phyloP scores from a whole-genome alignment of 30 jellyfish, hydroid and myxozoan species.

The Pseudorhiza aurosa region DNA sequence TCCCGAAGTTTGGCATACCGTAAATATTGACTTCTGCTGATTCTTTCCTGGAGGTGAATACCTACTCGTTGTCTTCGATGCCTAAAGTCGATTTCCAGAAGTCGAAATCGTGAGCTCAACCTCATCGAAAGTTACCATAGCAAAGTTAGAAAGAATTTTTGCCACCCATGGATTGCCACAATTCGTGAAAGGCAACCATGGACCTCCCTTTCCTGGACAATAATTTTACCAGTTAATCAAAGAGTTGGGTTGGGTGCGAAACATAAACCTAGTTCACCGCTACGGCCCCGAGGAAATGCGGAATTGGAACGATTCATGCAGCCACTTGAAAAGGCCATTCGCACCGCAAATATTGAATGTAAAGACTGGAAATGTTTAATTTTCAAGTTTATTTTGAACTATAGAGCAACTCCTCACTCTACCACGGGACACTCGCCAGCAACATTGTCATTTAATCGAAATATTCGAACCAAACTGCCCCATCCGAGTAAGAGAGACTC shows the following conservation, averaged over 20 bases:
- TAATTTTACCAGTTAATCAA: too few relatives aligned
- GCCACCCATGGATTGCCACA: slow-evolving; percentile 5
- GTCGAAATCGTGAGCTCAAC: slow-evolving; percentile 9
- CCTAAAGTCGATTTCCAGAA: not conserved
- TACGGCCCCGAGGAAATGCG: too few relatives aligned
- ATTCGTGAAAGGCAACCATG: not conserved
- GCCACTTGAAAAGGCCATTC: slow-evolving; percentile 37
- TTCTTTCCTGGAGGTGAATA: not conserved
- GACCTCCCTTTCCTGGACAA: slow-evolving; percentile 16
- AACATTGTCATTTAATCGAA: slow-evolving; percentile 1
- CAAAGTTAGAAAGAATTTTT: slow-evolving; percentile 4
- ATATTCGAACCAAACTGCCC: slow-evolving; percentile 29
- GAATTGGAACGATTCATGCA: too few relatives aligned
- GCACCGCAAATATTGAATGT: slow-evolving; percentile 21
- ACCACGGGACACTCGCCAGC: slow-evolving; percentile 45
- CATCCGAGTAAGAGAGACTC: not conserved
- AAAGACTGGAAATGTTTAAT: not conserved
- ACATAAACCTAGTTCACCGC: too few relatives aligned
- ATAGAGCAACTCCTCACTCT: slow-evolving; percentile 27
- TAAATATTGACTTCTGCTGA: not conserved
- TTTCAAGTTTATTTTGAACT: not conserved
- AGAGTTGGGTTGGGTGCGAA: too few relatives aligned
- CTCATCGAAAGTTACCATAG: not conserved
- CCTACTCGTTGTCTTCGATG: not conserved
- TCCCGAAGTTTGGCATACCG: slow-evolving; percentile 9